Conservation (phyloP, 1,140 invertebrate species). For the Sycophaga agraensis region DNA sequence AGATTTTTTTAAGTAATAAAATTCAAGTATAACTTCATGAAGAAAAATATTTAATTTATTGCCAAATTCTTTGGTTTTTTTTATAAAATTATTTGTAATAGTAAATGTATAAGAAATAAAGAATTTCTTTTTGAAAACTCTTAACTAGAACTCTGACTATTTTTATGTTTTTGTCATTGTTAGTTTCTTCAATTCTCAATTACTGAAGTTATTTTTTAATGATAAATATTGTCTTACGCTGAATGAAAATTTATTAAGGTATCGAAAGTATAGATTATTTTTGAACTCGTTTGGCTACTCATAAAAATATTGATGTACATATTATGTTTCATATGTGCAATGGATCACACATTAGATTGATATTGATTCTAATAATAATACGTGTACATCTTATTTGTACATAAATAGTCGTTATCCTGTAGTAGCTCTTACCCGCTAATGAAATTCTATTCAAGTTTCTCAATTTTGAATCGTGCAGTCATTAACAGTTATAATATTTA, state of each 20-base stretch:
- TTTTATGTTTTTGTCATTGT: background rate
- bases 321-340: conserved; percentile 23
- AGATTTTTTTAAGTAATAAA: too few relatives aligned
- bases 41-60: background rate
- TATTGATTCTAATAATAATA: conserved; percentile 4
- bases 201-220: background rate
- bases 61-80: background rate
- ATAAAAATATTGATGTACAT: conserved; percentile 34
- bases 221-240: conserved; percentile 10
- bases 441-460: conserved; percentile 6
- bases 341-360: background rate
- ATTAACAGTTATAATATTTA: conserved; percentile 53
- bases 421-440: conserved; percentile 31
- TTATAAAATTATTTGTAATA: background rate
- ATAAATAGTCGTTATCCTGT: conserved; percentile 46
- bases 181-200: background rate
- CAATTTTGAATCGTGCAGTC: conserved; percentile 30
- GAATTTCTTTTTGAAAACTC: background rate
- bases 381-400: conserved; percentile 42
- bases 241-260: conserved; percentile 5
- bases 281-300: conserved; percentile 17
- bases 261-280: conserved; percentile 19
- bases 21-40: too few relatives aligned
- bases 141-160: too few relatives aligned
- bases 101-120: background rate